These are phyloP conservation scores for Plagiodera versicolora DNA, from an alignment of 2,888 invertebrate species.

Conservation along the genomic window DNA sequence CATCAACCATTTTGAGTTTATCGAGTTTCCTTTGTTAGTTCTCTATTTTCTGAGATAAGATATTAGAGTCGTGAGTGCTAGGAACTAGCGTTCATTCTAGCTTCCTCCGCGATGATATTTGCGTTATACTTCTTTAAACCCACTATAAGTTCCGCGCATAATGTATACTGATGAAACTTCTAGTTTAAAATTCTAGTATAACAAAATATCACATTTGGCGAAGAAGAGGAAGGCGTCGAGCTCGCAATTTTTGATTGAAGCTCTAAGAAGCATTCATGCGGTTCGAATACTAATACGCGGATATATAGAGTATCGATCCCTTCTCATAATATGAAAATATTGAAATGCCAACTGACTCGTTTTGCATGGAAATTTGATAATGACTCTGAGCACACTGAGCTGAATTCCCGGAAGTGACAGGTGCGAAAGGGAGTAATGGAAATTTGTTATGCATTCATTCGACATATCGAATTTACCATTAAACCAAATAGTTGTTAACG, in stretches of 20 bases:
- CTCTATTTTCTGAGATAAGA: too few relatives aligned
- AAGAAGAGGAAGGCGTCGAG: constrained; percentile 12
- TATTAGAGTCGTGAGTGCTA: too few relatives aligned
- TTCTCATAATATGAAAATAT: constrained; percentile 14
- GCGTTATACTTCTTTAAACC: too few relatives aligned
- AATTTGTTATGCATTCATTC: too few relatives aligned
- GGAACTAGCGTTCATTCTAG: too few relatives aligned
- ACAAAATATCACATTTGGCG: constrained; percentile 1
- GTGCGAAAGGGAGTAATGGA: not conserved
- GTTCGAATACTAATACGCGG: constrained; percentile 23
- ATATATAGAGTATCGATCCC: constrained; percentile 12
- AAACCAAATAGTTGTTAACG: too few relatives aligned
- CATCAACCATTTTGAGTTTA: too few relatives aligned
- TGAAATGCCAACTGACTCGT: constrained; percentile 3
- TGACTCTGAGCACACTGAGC: not conserved
- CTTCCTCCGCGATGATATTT: too few relatives aligned
- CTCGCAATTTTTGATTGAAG: constrained; percentile 22
- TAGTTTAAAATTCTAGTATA: not conserved
- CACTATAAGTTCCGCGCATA: too few relatives aligned
- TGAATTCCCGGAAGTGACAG: not conserved
- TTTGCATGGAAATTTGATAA: constrained; percentile 8
- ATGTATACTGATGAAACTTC: not conserved
- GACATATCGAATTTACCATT: too few relatives aligned
- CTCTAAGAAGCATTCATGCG: constrained; percentile 18
- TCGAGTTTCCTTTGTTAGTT: too few relatives aligned